Conservation (phyloP, 2,888 invertebrate species). For the Latrodectus hesperus region DNA sequence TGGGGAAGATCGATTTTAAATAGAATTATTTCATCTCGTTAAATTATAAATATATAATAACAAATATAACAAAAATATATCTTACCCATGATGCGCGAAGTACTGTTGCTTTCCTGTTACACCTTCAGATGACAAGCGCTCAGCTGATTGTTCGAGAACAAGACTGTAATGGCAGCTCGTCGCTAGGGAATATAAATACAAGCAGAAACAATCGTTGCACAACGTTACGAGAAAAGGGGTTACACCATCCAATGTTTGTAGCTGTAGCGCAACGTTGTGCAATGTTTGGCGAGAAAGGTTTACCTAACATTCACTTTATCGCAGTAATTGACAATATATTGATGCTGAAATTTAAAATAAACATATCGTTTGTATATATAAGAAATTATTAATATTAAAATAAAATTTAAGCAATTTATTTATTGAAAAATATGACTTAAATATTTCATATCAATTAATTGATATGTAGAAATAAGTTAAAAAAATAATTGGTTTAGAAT, state of each 20-base stretch:
- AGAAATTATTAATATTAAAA: too few relatives aligned
- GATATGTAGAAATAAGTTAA: too few relatives aligned
- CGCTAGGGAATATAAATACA: constrained; percentile 12
- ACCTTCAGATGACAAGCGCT: background rate
- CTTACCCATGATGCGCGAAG: constrained; percentile 18
- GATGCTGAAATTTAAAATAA: background rate
- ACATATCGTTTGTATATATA: too few relatives aligned
- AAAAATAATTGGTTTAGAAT: too few relatives aligned
- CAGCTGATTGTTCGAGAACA: background rate
- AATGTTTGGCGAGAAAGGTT: background rate
- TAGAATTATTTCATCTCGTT: too few relatives aligned
- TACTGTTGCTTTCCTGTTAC: background rate
- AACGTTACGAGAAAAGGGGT: constrained; percentile 5
- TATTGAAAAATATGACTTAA: too few relatives aligned
- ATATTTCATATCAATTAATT: too few relatives aligned
- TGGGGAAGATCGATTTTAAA: too few relatives aligned
- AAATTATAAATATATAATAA: too few relatives aligned
- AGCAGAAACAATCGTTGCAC: constrained; percentile 4
- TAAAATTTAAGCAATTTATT: too few relatives aligned
- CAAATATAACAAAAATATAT: background rate
- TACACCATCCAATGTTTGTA: background rate
- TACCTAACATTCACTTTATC: background rate
- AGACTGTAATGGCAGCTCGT: background rate
- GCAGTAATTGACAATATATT: background rate
- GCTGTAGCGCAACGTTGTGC: constrained; percentile 22